Evolutionary conservation across 2,888 invertebrate genomes (phyloP).

Genomic region (Sarcophaga carnaria): DNA sequence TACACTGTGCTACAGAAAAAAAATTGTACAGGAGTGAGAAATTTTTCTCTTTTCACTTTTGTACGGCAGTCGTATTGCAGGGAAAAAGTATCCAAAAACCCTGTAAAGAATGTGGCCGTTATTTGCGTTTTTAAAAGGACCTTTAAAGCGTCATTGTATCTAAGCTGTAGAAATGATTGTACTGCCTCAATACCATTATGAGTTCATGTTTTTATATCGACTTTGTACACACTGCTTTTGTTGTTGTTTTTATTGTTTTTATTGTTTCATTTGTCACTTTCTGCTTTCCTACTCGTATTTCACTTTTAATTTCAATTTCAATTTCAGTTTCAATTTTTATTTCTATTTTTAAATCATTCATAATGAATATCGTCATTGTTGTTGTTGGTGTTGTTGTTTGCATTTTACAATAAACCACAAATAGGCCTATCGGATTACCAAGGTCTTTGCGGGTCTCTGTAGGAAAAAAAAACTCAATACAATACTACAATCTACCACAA

Average conservation of each 20-base stretch:
- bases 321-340: constrained; percentile 33
- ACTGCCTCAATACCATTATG: background rate
- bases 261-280: constrained; percentile 18
- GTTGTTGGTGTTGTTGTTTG: background rate
- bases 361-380: background rate
- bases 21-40: too few relatives aligned
- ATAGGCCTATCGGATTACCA: constrained; percentile 62
- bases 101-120: too few relatives aligned
- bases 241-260: background rate
- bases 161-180: background rate
- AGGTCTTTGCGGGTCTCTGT: constrained; percentile 61
- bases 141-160: too few relatives aligned
- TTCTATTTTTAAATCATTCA: background rate
- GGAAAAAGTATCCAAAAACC: too few relatives aligned
- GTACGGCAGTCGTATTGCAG: too few relatives aligned
- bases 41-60: too few relatives aligned
- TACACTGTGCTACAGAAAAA: too few relatives aligned
- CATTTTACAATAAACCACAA: constrained; percentile 44
- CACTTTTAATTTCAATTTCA: constrained; percentile 68
- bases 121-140: too few relatives aligned
- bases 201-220: constrained; percentile 15
- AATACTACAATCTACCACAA: too few relatives aligned
- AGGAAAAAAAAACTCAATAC: background rate
- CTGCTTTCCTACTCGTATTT: constrained; percentile 54
- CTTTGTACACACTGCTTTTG: background rate